Conservation (phyloP, 1,140 invertebrate species). For the Pomacea maculata region DNA sequence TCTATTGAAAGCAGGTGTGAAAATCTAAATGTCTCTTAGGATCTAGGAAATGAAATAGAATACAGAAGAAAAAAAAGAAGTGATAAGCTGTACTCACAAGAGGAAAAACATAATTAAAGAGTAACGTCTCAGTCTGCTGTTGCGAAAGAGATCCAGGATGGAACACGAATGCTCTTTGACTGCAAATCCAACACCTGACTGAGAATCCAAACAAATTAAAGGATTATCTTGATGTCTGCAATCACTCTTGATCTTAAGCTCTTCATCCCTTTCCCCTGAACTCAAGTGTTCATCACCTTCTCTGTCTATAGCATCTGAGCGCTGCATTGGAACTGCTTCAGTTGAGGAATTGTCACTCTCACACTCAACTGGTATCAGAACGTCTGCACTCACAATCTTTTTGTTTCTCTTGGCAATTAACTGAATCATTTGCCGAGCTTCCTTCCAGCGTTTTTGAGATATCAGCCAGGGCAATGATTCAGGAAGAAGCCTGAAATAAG, state of each 20-base stretch:
- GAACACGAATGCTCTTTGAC: not conserved
- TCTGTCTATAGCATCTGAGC: not conserved
- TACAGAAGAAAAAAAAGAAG: not conserved
- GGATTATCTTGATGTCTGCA: not conserved
- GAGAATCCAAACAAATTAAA: no score
- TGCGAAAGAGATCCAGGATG: constrained; percentile 23
- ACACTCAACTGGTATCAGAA: no score
- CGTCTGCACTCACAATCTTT: not conserved
- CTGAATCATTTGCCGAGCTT: constrained; percentile 43
- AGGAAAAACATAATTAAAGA: constrained; percentile 34
- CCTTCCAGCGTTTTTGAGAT: constrained; percentile 37
- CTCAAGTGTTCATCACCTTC: not conserved
- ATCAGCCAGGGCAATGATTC: constrained; percentile 61
- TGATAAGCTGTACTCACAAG: constrained; percentile 29
- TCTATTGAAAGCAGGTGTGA: not conserved
- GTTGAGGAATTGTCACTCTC: no score
- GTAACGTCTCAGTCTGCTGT: constrained; percentile 27
- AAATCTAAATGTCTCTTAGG: not conserved
- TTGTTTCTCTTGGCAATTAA: constrained; percentile 49
- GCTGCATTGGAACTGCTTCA: not conserved
- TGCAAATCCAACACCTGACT: not conserved
- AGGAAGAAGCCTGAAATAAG: constrained; percentile 53
- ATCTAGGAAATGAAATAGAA: not conserved
- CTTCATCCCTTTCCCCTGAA: not conserved
- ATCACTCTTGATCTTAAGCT: not conserved